Base-by-base conservation (phyloP, 2,888 invertebrate species). In the Heliconius erato region DNA sequence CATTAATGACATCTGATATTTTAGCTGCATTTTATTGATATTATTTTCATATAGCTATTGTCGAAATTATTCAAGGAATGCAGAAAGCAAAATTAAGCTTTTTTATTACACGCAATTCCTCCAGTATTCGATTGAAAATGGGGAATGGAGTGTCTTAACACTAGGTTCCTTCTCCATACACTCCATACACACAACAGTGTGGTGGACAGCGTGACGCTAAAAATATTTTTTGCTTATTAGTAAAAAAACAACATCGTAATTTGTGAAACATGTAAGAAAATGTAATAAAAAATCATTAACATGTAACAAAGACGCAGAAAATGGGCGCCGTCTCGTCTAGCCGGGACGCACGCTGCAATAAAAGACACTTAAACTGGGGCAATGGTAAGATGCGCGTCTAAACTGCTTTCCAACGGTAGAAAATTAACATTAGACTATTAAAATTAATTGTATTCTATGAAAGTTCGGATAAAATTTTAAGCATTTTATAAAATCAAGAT, bases 351-450 rank as follows among this genome's bases (percentile, higher is more conserved):
- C 69, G 63, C 23, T 79, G 74, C 79, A 83, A 81, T 81, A 84
- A 84, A 84, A 59, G 79, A 82, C 74, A 80, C 67, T 49, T 71
- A 77, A 79, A 81, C 74, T 28, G 40, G 72, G 74, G 71, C 80
- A 79, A 80, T 76, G 79, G 79, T 81, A 82, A 54, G 79, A 79
- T 76, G 71, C 79, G 74, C 63, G 59, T 82, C 79, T 79, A 79
- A 78, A 83, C 82, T 84, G 78, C 77, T 40, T 65, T 82, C 78
- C 74, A 72, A 74, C 79, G 26, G 63, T 69, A 67, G 40, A 59
- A 35, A 32, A 59, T 74, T 74, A 49, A 44, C 44, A 19, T 80
- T 74, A 23, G 26, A 11, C n/a, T 26, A 32, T 65, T 28, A 65
- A 72, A 76, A 35, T 76, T 74, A 35, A 63, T 76, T 76, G 26